Conservation (phyloP, 2,888 invertebrate species). For the Muschampia plurimacula region DNA sequence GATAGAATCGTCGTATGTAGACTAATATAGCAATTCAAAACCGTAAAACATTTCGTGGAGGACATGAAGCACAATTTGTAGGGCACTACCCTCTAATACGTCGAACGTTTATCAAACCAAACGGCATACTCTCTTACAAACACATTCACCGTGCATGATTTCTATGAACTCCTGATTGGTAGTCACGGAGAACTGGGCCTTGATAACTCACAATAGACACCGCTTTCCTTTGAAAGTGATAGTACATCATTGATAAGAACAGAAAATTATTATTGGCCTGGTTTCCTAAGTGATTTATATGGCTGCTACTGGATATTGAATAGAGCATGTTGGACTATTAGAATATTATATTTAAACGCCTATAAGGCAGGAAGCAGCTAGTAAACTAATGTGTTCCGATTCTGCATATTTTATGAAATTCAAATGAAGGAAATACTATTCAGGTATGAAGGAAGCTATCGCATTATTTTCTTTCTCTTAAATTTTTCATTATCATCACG, state of each 20-base stretch:
- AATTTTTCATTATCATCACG: no score
- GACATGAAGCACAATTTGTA: constrained; percentile 24
- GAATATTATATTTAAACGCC: constrained; percentile 37
- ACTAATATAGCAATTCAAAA: constrained; percentile 28
- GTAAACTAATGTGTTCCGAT: constrained; percentile 14
- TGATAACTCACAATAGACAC: constrained; percentile 50
- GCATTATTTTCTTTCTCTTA: no score
- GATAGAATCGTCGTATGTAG: no score
- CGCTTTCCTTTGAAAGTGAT: constrained; percentile 53
- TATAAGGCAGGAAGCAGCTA: constrained; percentile 19
- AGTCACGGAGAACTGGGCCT: constrained; percentile 40
- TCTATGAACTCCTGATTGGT: constrained; percentile 51
- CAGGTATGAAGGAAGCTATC: background rate
- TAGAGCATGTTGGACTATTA: constrained; percentile 44
- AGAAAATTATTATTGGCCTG: constrained; percentile 51
- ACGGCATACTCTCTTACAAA: constrained; percentile 46
- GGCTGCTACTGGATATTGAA: constrained; percentile 48
- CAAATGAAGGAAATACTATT: background rate
- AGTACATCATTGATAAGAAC: constrained; percentile 48
- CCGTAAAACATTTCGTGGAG: constrained; percentile 20
- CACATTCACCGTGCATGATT: constrained; percentile 47
- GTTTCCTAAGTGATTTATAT: constrained; percentile 50
- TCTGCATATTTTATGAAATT: background rate
- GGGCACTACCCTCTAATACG: constrained; percentile 32
- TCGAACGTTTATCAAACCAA: constrained; percentile 43